Evolutionary conservation across 2,113 vertebrate genomes (phyloP).

Genomic region (Myiopsitta monachus): DNA sequence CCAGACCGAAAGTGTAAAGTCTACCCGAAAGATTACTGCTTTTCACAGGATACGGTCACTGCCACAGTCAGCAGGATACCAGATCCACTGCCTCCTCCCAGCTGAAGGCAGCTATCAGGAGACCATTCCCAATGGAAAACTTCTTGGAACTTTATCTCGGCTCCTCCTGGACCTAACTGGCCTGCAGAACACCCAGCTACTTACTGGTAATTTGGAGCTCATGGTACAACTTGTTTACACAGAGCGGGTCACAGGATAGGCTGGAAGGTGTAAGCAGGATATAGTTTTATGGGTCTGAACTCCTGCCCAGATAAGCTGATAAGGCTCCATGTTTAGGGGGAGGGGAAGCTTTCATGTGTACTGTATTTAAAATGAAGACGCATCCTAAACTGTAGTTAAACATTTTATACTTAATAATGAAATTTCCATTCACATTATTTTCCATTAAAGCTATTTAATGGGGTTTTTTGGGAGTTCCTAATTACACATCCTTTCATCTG

Average conservation of each 20-base stretch:
- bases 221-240: constrained; percentile 58
- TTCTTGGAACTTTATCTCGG: constrained; percentile 2
- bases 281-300: constrained; percentile 58
- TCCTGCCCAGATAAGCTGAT: constrained; percentile 66
- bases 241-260: constrained; percentile 38
- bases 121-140: background rate
- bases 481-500: background rate
- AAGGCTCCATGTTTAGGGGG: background rate
- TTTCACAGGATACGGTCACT: background rate
- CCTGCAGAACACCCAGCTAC: background rate
- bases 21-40: background rate
- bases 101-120: background rate
- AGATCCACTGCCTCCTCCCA: background rate
- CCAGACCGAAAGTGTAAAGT: background rate
- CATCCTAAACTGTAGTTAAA: background rate
- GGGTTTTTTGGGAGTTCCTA: background rate
- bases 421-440: background rate
- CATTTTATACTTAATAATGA: background rate
- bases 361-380: background rate
- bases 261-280: constrained; percentile 60
- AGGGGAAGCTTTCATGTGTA: background rate
- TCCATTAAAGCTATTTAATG: background rate
- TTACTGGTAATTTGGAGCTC: constrained; percentile 3
- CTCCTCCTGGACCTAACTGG: background rate
- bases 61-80: background rate